A percentile compares a stretch with the other conserved stretches of the same genome.
phyloP scores from a whole-genome alignment of 2,888 invertebrate genomes.

The Cephus sareptanus region DNA sequence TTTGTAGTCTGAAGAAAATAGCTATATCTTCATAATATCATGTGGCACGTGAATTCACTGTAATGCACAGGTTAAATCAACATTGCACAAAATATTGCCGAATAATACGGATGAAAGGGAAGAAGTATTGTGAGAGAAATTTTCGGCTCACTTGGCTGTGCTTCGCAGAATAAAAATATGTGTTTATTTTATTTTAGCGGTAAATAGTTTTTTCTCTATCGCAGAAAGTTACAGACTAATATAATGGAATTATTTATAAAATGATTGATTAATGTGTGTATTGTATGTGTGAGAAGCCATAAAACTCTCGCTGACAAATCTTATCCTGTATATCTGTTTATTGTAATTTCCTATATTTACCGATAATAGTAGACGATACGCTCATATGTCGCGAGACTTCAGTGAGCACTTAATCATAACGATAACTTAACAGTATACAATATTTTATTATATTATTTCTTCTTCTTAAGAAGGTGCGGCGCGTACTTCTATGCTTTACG shows the following conservation, averaged over 20 bases:
- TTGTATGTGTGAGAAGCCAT: neutral
- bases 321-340: constrained; percentile 4
- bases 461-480: neutral
- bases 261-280: neutral
- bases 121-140: constrained; percentile 27
- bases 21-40: constrained; percentile 37
- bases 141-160: constrained; percentile 40
- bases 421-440: too few species aligned
- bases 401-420: constrained; percentile 1
- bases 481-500: constrained; percentile 3
- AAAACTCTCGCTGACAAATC: neutral
- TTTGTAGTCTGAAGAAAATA: constrained; percentile 41
- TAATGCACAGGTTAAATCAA: constrained; percentile 20
- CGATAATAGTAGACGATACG: neutral
- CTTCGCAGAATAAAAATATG: constrained; percentile 29
- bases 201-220: constrained; percentile 21
- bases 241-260: constrained; percentile 2
- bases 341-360: constrained; percentile 5
- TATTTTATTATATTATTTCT: neutral
- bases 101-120: constrained; percentile 17
- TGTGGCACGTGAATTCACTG: constrained; percentile 32
- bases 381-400: neutral
- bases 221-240: neutral
- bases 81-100: constrained; percentile 19
- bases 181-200: constrained; percentile 26